phyloP scores from a whole-genome alignment of 2,888 invertebrate genomes.

The Aproaerema taeniolella region DNA sequence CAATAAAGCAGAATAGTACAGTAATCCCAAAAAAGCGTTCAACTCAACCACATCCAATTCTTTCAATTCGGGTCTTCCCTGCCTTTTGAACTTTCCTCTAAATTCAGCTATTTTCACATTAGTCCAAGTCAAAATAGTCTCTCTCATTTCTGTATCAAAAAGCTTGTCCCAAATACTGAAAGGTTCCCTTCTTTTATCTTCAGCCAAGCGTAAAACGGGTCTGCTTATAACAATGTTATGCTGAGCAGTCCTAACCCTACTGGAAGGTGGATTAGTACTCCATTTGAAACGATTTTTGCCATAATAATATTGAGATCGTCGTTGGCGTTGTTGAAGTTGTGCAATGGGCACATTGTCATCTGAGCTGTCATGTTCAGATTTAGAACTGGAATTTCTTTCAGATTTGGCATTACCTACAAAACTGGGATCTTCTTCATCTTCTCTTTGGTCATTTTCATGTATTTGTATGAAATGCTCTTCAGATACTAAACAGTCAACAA shows the following conservation, averaged over 20 bases:
- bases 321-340: slow-evolving; percentile 2
- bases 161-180: slow-evolving; percentile 8
- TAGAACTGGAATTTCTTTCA: slow-evolving; percentile 2
- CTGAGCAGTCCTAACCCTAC: slow-evolving; percentile 3
- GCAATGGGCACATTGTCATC: slow-evolving; percentile 1
- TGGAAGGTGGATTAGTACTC: slow-evolving; percentile 4
- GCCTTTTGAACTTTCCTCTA: neutral
- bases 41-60: slow-evolving; percentile 10
- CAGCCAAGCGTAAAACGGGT: slow-evolving; percentile 1
- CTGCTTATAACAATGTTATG: slow-evolving; percentile 3
- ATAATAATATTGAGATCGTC: slow-evolving; percentile 3
- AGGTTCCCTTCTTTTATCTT: slow-evolving; percentile 4
- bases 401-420: neutral
- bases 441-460: slow-evolving; percentile 5
- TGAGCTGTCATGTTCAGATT: slow-evolving; percentile 3
- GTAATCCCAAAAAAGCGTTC: slow-evolving; percentile 17
- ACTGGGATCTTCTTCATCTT: neutral
- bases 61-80: slow-evolving; percentile 2
- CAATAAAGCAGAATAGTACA: slow-evolving; percentile 18
- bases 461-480: slow-evolving; percentile 3
- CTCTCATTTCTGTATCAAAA: slow-evolving; percentile 5
- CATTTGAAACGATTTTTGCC: slow-evolving; percentile 5
- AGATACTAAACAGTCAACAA: slow-evolving; percentile 7
- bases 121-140: slow-evolving; percentile 8
- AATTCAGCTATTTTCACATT: slow-evolving; percentile 8